Evolutionary conservation across 2,797 vertebrate genomes (phyloP).

Genomic region (Falco novaeseelandiae): DNA sequence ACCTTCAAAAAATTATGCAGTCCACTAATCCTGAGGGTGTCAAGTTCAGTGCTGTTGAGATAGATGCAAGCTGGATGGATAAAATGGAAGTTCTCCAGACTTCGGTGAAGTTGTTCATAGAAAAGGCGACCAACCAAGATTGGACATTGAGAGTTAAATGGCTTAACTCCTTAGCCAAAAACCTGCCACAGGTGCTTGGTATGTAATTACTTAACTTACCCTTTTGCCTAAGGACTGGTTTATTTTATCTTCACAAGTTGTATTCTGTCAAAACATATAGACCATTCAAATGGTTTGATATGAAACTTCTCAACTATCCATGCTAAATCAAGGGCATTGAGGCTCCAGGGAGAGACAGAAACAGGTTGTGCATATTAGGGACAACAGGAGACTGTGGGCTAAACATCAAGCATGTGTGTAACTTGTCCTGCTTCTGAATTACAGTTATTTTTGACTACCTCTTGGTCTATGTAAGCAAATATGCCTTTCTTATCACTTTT

Average conservation of each 20-base stretch:
- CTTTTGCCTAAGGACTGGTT: background rate
- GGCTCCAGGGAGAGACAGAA: background rate
- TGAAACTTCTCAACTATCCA: background rate
- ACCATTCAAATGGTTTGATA: background rate
- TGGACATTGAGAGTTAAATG: conserved; percentile 92
- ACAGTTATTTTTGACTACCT: background rate
- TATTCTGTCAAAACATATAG: background rate
- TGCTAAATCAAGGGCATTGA: background rate
- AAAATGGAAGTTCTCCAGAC: conserved; percentile 82
- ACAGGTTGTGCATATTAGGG: background rate
- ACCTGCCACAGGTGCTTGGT: conserved; percentile 76
- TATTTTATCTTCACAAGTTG: background rate
- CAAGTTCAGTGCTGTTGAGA: conserved; percentile 79
- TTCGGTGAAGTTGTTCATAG: conserved; percentile 87
- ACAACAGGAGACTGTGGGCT: background rate
- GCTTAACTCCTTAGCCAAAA: conserved; percentile 87
- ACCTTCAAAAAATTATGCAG: conserved; percentile 87
- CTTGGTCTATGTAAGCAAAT: background rate
- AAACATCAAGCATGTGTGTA: rapidly evolving
- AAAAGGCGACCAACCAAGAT: conserved; percentile 90
- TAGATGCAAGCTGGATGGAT: conserved; percentile 78
- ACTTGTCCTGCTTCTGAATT: background rate
- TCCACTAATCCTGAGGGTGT: conserved; percentile 81
- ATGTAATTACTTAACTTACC: conserved; percentile 24
- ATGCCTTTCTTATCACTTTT: rapidly evolving